Evolutionary conservation across 1,140 invertebrate species (phyloP).

Genomic region (Euura lappo): DNA sequence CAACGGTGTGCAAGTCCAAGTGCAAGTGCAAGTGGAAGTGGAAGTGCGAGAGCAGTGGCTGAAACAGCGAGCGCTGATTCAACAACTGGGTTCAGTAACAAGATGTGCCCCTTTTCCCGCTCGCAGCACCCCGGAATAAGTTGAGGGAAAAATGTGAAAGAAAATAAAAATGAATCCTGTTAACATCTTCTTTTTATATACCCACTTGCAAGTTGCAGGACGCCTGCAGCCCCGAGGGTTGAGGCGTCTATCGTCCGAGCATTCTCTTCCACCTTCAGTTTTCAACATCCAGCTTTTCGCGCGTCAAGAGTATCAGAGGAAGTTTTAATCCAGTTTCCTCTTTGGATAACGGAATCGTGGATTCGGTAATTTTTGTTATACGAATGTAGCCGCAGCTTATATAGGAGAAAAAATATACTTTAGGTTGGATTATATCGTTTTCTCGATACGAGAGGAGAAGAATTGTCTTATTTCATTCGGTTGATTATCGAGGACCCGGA

Average conservation of each 20-base stretch:
- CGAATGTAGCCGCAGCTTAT: not conserved
- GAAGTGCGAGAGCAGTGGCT: too few species aligned
- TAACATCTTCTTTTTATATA: not conserved
- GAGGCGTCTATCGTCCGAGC: not conserved
- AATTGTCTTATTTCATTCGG: not conserved
- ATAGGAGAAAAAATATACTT: not conserved
- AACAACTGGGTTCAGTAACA: not conserved
- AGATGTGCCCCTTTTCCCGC: too few species aligned
- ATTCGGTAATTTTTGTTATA: not conserved
- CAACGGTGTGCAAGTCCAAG: too few species aligned
- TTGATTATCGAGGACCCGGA: slow-evolving; percentile 1
- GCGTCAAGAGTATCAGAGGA: not conserved
- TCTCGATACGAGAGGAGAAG: too few species aligned
- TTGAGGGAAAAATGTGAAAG: not conserved
- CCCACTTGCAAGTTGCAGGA: not conserved
- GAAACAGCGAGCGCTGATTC: not conserved
- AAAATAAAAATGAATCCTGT: not conserved
- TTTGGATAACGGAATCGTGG: not conserved
- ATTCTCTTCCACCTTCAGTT: not conserved
- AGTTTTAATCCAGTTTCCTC: not conserved
- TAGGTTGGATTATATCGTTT: too few species aligned
- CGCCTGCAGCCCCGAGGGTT: not conserved
- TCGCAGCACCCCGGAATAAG: not conserved
- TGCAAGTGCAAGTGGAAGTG: too few species aligned
- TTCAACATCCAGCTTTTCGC: not conserved